phyloP scores from a whole-genome alignment of 2,113 vertebrate species.

The Physeter macrocephalus region DNA sequence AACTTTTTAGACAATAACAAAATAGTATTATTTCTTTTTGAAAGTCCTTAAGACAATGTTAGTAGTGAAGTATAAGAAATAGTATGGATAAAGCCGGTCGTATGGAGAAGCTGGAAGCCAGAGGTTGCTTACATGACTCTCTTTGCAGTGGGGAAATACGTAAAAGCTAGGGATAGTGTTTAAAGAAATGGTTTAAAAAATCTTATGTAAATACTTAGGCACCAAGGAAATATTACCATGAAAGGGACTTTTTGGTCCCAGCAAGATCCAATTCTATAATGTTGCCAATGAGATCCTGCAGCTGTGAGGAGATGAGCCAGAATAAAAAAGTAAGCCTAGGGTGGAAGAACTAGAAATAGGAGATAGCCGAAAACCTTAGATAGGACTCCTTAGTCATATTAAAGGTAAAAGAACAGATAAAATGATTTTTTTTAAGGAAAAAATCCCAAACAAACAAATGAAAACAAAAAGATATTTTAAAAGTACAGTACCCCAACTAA shows the following conservation, averaged over 20 bases:
- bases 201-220: neutral
- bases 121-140: neutral
- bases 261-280: neutral
- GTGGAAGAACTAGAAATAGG: neutral
- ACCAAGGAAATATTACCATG: neutral
- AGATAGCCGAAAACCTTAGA: neutral
- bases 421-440: neutral
- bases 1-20: neutral
- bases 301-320: neutral
- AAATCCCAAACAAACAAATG: neutral
- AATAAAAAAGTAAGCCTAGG: neutral
- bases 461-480: neutral
- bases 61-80: neutral
- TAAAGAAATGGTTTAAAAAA: neutral
- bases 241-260: neutral
- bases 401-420: neutral
- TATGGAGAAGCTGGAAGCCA: neutral
- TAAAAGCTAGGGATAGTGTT: neutral
- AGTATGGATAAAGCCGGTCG: neutral
- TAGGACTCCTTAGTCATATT: neutral
- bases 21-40: neutral
- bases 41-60: neutral
- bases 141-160: neutral
- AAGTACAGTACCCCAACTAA: neutral
- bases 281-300: neutral